Evolutionary conservation across 2,888 invertebrate species (phyloP), one percentile per base, ranked within the genome.

Genomic region (Microplitis deprimator): DNA sequence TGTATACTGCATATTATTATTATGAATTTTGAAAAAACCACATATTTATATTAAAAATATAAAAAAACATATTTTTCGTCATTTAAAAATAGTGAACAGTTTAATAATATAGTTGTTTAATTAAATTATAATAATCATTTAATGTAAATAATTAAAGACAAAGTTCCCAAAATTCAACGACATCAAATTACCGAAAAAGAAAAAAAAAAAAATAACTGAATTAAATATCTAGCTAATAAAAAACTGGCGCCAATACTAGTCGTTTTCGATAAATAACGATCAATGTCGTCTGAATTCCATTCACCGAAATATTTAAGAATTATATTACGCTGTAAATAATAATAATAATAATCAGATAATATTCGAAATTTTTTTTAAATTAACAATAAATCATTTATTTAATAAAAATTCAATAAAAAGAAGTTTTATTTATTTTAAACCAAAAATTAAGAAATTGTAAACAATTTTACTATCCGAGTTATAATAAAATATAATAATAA

Each of bases 241-340:
- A 65, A 68, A 77, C 77, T 81, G 81, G 81, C 81, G 81, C 81
- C 81, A 81, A 73, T 77, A 77, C 76, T 79, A 80, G 79, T 70
- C 75, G 77, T 77, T 75, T 68, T 68, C 79, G 79, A 80, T 81
- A 79, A 81, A 81, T 81, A 79, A 81, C 77, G 79, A 80, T 79
- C 79, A 78, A 80, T 80, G 79, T 77, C 77, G 79, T 76, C 75
- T 77, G 76, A 71, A 81, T 77, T 79, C 79, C 76, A 70, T 73
- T 78, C 69, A 59, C 77, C 72, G 59, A 72, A 76, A 75, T 76
- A 75, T 64, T 80, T 78, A 72, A 73, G 62, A 74, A 39, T 17
- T 62, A 64, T 62, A 61, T 60, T 29, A 62, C 17, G 16, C 0
- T 39, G 62, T n/a, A 68, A 29, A 69, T 69, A 69, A 41, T 62